phyloP scores from a whole-genome alignment of 2,113 vertebrate genomes.

The Trematocara macrostoma region DNA sequence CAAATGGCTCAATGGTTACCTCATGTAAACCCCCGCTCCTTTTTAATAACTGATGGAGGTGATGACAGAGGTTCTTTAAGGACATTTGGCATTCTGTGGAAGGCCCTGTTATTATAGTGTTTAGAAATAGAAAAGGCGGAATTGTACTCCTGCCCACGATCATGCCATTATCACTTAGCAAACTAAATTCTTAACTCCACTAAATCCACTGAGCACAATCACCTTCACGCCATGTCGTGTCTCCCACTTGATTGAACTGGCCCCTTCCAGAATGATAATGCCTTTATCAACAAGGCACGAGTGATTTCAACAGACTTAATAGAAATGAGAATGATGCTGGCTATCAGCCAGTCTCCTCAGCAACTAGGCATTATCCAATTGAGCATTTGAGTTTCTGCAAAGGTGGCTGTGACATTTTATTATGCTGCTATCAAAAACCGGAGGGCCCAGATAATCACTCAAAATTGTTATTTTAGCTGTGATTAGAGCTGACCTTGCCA shows the following conservation, averaged over 20 bases:
- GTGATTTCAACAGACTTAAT: conserved; percentile 40
- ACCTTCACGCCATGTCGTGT: conserved; percentile 47
- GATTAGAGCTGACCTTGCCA: conserved; percentile 58
- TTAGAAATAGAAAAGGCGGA: neutral
- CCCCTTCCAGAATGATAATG: conserved; percentile 54
- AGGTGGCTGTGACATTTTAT: conserved; percentile 53
- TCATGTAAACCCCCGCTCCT: neutral
- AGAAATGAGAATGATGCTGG: conserved; percentile 52
- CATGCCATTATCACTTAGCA: conserved; percentile 16
- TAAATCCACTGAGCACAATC: conserved; percentile 28
- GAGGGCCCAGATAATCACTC: conserved; percentile 40
- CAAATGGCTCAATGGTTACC: neutral
- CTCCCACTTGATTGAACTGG: conserved; percentile 30
- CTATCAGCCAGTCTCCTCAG: conserved; percentile 35
- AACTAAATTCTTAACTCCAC: conserved; percentile 14
- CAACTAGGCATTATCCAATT: conserved; percentile 46
- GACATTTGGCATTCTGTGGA: neutral
- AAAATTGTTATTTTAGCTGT: conserved; percentile 48
- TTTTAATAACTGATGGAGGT: conserved; percentile 2
- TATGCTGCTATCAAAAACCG: conserved; percentile 28
- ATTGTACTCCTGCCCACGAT: neutral
- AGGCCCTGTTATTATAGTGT: neutral
- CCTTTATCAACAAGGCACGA: conserved; percentile 41
- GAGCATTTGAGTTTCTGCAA: conserved; percentile 33
- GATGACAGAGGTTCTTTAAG: neutral